phyloP scores from a whole-genome alignment of 2,113 vertebrate genomes.

The Eublepharis macularius region DNA sequence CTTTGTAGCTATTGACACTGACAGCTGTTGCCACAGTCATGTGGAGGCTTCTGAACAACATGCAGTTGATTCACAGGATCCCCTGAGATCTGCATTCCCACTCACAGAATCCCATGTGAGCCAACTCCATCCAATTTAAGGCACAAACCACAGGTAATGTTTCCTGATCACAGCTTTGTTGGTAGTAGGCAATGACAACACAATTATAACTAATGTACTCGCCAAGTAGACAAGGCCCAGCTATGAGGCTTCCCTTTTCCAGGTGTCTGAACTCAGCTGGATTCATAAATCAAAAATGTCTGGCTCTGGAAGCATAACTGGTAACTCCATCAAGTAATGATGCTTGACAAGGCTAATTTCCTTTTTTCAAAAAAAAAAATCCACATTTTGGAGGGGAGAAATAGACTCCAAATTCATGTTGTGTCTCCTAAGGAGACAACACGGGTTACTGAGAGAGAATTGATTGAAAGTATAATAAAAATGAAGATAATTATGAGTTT shows the following conservation, averaged over 20 bases:
- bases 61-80: too few species aligned
- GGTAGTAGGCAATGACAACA: conserved; percentile 40
- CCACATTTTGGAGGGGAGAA: not conserved
- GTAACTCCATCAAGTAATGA: conserved; percentile 55
- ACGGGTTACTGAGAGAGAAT: not conserved
- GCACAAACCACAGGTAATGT: not conserved
- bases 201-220: conserved; percentile 63
- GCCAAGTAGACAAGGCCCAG: conserved; percentile 51
- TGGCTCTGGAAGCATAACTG: conserved; percentile 38
- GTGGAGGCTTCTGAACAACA: too few species aligned
- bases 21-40: too few species aligned
- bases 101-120: too few species aligned
- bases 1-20: too few species aligned
- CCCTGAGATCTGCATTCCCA: too few species aligned
- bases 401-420: not conserved
- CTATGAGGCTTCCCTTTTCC: conserved; percentile 56
- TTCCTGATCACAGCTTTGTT: conserved; percentile 14
- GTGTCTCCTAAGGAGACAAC: not conserved
- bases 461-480: not conserved
- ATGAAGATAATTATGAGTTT: too few species aligned
- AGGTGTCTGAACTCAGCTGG: conserved; percentile 60
- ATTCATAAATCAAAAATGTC: conserved; percentile 62
- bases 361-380: conserved; percentile 21
- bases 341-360: conserved; percentile 55
- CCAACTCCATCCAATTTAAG: not conserved